These are phyloP conservation scores for Emys orbicularis DNA, from an alignment of 2,797 vertebrate species.

Conservation along the genomic window DNA sequence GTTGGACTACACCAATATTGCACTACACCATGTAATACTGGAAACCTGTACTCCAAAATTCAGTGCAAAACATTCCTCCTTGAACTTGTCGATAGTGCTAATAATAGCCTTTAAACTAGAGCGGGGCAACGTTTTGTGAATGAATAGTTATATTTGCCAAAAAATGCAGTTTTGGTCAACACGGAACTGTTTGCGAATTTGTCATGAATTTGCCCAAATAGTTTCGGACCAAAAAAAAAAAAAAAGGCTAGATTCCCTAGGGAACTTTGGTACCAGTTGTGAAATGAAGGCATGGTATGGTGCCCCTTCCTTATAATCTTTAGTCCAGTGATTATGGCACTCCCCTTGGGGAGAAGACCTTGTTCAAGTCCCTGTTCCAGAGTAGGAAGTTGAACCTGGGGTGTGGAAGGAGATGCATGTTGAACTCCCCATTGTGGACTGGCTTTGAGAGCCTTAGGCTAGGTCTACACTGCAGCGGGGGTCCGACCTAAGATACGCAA, in stretches of 20 bases:
- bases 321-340: too few relatives aligned
- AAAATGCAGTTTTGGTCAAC: too few relatives aligned
- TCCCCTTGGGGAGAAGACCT: too few relatives aligned
- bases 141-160: background rate
- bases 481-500: too few relatives aligned
- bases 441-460: background rate
- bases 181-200: too few relatives aligned
- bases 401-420: too few relatives aligned
- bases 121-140: background rate
- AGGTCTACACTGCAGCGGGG: too few relatives aligned
- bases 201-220: background rate
- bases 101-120: constrained; percentile 40
- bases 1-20: background rate
- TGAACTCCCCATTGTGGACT: too few relatives aligned
- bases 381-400: too few relatives aligned
- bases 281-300: too few relatives aligned
- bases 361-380: too few relatives aligned
- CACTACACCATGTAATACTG: constrained; percentile 8
- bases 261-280: background rate
- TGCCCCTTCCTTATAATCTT: too few relatives aligned
- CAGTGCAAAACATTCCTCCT: constrained; percentile 50
- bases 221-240: background rate
- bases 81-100: constrained; percentile 37
- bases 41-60: constrained; percentile 24
- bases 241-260: background rate